Evolutionary conservation across 2,797 vertebrate genomes (phyloP).

Genomic region (Dendrocincla fuliginosa): DNA sequence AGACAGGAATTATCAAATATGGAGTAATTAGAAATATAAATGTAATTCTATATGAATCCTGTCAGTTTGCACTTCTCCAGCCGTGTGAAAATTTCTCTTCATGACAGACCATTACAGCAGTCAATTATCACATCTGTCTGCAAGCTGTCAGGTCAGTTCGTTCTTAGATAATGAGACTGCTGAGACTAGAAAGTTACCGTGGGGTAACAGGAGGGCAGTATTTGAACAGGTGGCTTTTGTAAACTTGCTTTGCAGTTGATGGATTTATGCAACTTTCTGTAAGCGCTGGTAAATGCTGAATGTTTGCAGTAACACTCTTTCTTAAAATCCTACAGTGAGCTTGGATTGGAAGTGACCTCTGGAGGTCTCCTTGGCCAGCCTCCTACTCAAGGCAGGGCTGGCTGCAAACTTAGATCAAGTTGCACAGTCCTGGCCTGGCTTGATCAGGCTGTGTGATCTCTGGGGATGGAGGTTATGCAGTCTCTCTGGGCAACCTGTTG

Average conservation of each 20-base stretch:
- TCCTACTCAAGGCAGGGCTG: background rate
- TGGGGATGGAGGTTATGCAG: background rate
- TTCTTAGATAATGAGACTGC: background rate
- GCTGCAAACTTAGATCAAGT: background rate
- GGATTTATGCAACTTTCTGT: background rate
- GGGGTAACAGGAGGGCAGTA: background rate
- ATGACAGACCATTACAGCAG: accelerated
- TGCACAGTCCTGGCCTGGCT: background rate
- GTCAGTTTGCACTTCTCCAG: background rate
- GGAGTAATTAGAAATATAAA: background rate
- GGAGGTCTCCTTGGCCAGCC: background rate
- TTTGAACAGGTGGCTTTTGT: background rate
- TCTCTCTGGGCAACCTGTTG: background rate
- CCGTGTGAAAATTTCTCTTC: background rate
- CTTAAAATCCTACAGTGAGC: background rate
- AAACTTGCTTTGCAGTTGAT: background rate
- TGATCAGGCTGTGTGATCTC: background rate
- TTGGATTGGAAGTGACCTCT: background rate
- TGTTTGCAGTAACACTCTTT: background rate
- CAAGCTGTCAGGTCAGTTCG: background rate
- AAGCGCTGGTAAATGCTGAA: background rate
- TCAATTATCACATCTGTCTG: accelerated
- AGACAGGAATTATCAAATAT: background rate
- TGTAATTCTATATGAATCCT: background rate
- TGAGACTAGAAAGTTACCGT: background rate